Evolutionary conservation across 1,140 invertebrate species (phyloP).

Genomic region (Trichogramma pretiosum): DNA sequence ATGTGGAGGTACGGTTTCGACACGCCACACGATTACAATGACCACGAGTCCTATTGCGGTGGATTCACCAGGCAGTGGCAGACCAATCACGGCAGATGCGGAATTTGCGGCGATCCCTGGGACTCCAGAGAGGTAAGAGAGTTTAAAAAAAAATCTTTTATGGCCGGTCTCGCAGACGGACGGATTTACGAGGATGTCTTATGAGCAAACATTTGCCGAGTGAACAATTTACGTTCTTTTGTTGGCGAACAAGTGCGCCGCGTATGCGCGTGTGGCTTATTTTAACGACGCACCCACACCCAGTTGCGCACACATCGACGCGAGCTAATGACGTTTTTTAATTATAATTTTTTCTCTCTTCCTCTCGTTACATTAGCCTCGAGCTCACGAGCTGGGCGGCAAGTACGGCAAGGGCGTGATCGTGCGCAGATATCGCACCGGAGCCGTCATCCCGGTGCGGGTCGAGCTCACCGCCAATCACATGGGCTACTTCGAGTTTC

Average conservation of each 20-base stretch:
- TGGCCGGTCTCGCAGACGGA: too few relatives aligned
- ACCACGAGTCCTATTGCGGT: slow-evolving; percentile 83
- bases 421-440: slow-evolving; percentile 62
- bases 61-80: slow-evolving; percentile 73
- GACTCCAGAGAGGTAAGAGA: slow-evolving; percentile 46
- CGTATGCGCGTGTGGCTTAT: too few relatives aligned
- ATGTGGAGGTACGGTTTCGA: slow-evolving; percentile 66
- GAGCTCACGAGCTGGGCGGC: slow-evolving; percentile 76
- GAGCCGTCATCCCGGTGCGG: slow-evolving; percentile 59
- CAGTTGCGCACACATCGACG: too few relatives aligned
- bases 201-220: too few relatives aligned
- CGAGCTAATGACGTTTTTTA: too few relatives aligned
- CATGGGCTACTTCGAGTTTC: slow-evolving; percentile 81
- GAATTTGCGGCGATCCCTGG: slow-evolving; percentile 81
- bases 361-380: slow-evolving; percentile 46
- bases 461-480: slow-evolving; percentile 74
- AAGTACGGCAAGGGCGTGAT: slow-evolving; percentile 74
- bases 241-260: too few relatives aligned
- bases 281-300: too few relatives aligned
- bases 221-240: too few relatives aligned
- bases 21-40: slow-evolving; percentile 68
- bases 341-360: slow-evolving; percentile 14
- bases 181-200: too few relatives aligned
- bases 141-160: too few relatives aligned
- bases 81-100: slow-evolving; percentile 69